Evolutionary conservation across 2,113 vertebrate species (phyloP).

Genomic region (Macquaria australasica): DNA sequence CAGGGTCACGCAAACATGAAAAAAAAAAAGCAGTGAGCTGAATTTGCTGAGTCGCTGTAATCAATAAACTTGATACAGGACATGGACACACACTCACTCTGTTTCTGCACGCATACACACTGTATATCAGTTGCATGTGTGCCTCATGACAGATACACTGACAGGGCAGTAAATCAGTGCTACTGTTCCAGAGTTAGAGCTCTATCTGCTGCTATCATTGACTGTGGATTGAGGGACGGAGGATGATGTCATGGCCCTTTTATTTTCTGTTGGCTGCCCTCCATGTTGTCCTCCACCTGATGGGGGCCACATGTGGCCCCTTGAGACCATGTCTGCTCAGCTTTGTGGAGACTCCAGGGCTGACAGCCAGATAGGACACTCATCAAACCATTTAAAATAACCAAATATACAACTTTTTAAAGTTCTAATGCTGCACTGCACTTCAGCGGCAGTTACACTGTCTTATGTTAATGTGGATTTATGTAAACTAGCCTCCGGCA

Average conservation of each 20-base stretch:
- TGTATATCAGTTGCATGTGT: constrained; percentile 48
- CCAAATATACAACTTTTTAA: neutral
- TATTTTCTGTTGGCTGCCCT: constrained; percentile 64
- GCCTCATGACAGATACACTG: constrained; percentile 38
- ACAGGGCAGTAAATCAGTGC: constrained; percentile 57
- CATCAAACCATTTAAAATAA: constrained; percentile 22
- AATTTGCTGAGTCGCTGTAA: constrained; percentile 22
- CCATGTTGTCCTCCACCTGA: constrained; percentile 29
- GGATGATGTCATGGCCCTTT: constrained; percentile 67
- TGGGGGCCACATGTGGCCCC: constrained; percentile 13
- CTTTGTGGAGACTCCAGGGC: constrained; percentile 32
- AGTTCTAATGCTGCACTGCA: neutral
- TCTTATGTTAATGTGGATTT: constrained; percentile 7
- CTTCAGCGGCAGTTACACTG: neutral
- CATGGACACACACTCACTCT: constrained; percentile 7
- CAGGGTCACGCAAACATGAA: constrained; percentile 7
- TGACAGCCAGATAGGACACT: neutral
- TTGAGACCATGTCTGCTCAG: constrained; percentile 33
- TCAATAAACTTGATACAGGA: constrained; percentile 20
- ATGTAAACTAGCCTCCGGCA: neutral
- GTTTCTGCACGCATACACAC: neutral
- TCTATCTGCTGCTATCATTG: constrained; percentile 37
- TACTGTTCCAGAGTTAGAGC: constrained; percentile 39
- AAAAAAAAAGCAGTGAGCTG: neutral
- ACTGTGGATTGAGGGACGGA: constrained; percentile 25